A percentile compares a stretch with the other conserved stretches of the same genome.
Conservation (phyloP, 2,113 vertebrate species). For the Ptilorrhoa leucosticta region DNA sequence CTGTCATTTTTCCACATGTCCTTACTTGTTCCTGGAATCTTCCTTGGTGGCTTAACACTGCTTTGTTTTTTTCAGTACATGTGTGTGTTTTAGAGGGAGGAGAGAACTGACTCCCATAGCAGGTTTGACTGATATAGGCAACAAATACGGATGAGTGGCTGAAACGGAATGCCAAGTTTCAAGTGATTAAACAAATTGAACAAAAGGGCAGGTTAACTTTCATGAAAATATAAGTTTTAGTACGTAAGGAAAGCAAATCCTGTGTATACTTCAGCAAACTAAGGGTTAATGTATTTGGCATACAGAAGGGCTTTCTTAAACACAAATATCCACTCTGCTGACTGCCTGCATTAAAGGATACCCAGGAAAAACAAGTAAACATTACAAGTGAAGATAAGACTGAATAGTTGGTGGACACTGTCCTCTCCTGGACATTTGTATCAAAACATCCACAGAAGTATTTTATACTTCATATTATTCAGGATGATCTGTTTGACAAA, state of each 20-base stretch:
- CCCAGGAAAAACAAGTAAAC: neutral
- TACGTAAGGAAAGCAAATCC: neutral
- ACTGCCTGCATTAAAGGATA: neutral
- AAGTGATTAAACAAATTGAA: neutral
- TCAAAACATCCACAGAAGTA: neutral
- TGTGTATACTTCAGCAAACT: neutral
- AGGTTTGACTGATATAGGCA: neutral
- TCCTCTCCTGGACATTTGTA: slow-evolving; percentile 22
- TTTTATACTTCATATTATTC: neutral
- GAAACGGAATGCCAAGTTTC: neutral
- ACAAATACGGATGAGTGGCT: neutral
- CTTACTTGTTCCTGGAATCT: neutral
- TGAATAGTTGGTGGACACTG: neutral
- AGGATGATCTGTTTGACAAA: neutral
- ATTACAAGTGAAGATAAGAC: neutral
- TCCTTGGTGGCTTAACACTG: neutral
- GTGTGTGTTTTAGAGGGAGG: neutral
- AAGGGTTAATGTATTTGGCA: neutral
- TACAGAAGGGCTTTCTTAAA: neutral
- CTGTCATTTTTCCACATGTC: neutral
- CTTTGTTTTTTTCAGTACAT: neutral
- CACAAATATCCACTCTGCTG: neutral
- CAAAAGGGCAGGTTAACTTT: neutral
- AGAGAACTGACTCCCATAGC: neutral
- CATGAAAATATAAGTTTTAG: neutral